Percentiles rank a stretch among this genome's conserved stretches.
phyloP scores from a whole-genome alignment of 1,140 invertebrate genomes.

The Melipona quadrifasciata region DNA sequence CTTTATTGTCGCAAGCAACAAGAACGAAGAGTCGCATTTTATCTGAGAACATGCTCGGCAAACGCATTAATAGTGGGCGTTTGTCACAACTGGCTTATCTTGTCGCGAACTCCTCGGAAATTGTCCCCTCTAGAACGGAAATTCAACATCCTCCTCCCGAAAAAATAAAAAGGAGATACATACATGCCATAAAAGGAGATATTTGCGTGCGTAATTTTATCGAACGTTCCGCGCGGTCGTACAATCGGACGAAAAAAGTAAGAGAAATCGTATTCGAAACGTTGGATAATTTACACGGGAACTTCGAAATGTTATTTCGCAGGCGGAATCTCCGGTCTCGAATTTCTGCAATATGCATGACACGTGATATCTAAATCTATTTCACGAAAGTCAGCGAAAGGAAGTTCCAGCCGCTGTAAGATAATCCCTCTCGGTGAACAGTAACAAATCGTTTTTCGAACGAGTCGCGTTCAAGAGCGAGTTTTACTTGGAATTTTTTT shows the following conservation, averaged over 20 bases:
- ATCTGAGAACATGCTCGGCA: not conserved
- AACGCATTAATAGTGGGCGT: conserved; percentile 10
- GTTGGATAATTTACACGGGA: not conserved
- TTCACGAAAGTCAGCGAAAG: conserved; percentile 9
- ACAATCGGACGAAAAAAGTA: not conserved
- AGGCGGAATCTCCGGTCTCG: not conserved
- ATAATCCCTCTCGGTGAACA: not conserved
- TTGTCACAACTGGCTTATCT: conserved; percentile 50
- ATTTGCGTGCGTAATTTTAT: not conserved
- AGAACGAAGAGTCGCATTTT: not conserved
- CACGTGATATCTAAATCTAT: conserved; percentile 17
- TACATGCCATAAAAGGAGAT: too few species aligned
- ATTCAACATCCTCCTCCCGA: conserved; percentile 49
- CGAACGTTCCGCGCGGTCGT: not conserved
- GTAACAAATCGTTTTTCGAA: not conserved
- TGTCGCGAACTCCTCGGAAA: conserved; percentile 36
- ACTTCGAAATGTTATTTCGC: not conserved
- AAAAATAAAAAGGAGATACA: not conserved
- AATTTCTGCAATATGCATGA: conserved; percentile 8
- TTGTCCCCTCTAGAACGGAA: conserved; percentile 51
- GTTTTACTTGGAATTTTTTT: not conserved
- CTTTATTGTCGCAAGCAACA: not conserved
- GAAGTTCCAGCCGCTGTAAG: too few species aligned
- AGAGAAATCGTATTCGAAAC: not conserved
- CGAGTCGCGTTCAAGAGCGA: not conserved